A percentile compares a stretch with the other conserved stretches of the same genome.
Conservation (phyloP, 1,140 invertebrate genomes). For the Hycleus cichorii region DNA sequence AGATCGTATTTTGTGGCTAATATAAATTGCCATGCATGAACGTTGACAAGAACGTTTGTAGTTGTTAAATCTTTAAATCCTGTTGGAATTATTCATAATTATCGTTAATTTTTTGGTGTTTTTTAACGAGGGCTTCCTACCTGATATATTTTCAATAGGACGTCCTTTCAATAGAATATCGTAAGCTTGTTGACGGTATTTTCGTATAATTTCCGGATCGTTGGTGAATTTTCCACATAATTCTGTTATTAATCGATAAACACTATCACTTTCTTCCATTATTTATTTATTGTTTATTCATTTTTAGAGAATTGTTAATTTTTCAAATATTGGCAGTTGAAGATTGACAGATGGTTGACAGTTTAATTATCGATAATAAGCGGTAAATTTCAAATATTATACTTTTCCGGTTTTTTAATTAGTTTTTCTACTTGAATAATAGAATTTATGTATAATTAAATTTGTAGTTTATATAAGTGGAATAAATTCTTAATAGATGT, state of each 20-base stretch:
- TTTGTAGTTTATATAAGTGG: too few relatives aligned
- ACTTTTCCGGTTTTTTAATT: too few relatives aligned
- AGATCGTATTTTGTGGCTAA: conserved; percentile 26
- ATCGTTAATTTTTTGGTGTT: conserved; percentile 10
- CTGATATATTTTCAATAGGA: not conserved
- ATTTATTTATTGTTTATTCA: conserved; percentile 10
- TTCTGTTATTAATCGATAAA: conserved; percentile 30
- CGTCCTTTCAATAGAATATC: conserved; percentile 27
- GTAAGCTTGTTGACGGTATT: conserved; percentile 21
- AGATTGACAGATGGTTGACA: too few relatives aligned
- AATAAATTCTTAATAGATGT: too few relatives aligned
- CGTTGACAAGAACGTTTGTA: conserved; percentile 28
- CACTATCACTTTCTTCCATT: conserved; percentile 14
- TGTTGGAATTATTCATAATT: conserved; percentile 17
- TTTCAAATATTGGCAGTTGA: not conserved
- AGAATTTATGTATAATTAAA: too few relatives aligned
- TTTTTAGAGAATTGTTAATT: not conserved
- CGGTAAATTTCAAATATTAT: too few relatives aligned
- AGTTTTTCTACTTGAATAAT: too few relatives aligned
- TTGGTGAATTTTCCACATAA: conserved; percentile 28
- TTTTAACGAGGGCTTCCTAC: too few relatives aligned
- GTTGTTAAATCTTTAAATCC: conserved; percentile 22
- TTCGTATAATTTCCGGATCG: conserved; percentile 14
- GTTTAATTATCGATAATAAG: too few relatives aligned
- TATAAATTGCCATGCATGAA: conserved; percentile 33